Evolutionary conservation across 2,888 invertebrate species (phyloP).

Genomic region (Eilema depressum): DNA sequence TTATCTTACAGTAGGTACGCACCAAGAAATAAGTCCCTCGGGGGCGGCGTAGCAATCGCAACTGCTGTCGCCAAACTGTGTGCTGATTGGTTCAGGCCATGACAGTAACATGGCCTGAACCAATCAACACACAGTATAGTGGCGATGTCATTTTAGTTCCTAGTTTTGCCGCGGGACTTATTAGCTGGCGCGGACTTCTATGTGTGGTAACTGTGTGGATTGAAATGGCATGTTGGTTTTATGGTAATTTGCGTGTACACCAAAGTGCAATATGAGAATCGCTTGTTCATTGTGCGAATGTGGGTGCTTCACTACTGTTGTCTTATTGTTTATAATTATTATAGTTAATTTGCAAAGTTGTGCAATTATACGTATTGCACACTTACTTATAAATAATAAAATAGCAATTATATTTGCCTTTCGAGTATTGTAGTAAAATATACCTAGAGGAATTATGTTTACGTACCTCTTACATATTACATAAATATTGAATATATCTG

Average conservation of each 20-base stretch:
- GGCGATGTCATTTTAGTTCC: too few species aligned
- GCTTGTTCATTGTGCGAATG: not conserved
- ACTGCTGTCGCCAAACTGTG: too few species aligned
- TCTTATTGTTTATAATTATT: not conserved
- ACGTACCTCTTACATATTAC: not conserved
- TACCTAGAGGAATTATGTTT: not conserved
- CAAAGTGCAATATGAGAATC: not conserved
- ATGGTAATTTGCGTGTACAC: not conserved
- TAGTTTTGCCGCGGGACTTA: too few species aligned
- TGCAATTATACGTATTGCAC: not conserved
- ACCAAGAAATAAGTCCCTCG: too few species aligned
- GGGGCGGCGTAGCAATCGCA: too few species aligned
- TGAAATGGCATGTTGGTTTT: not conserved
- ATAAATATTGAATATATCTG: not conserved
- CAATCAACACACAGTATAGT: too few species aligned
- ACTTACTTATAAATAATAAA: not conserved
- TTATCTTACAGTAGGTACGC: too few species aligned
- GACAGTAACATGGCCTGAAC: too few species aligned
- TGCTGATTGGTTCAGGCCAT: too few species aligned
- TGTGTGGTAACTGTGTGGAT: not conserved
- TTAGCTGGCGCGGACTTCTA: too few species aligned
- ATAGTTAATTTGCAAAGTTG: not conserved
- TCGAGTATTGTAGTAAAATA: constrained; percentile 1
- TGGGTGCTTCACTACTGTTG: not conserved
- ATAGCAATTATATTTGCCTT: constrained; percentile 1